Evolutionary conservation across 2,113 vertebrate genomes (phyloP).

Genomic region (Pholis gunnellus): DNA sequence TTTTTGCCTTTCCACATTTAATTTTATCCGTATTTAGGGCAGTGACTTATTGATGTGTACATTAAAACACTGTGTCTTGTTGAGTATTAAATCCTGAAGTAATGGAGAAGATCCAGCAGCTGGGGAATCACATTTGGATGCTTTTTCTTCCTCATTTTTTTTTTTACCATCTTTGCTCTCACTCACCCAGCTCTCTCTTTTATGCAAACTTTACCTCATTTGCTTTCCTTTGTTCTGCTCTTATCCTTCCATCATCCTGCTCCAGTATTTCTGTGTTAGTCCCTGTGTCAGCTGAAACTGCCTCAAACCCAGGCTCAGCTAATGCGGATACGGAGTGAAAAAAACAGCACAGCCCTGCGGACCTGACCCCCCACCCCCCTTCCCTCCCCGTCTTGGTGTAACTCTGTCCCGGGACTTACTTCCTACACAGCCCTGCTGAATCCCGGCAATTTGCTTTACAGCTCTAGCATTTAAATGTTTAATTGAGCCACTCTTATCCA

Average conservation of each 20-base stretch:
- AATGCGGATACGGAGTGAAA: conserved; percentile 34
- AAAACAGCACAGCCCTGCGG: conserved; percentile 52
- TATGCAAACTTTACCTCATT: conserved; percentile 62
- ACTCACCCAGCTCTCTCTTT: conserved; percentile 56
- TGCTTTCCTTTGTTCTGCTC: conserved; percentile 63
- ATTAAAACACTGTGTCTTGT: conserved; percentile 36
- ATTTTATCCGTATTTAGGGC: conserved; percentile 19
- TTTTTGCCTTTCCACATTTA: background rate
- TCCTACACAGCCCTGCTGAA: conserved; percentile 76
- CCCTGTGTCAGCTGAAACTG: conserved; percentile 66
- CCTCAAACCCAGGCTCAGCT: conserved; percentile 59
- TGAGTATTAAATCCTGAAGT: conserved; percentile 48
- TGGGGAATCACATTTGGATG: conserved; percentile 42
- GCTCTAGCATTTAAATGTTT: conserved; percentile 81
- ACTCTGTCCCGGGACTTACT: conserved; percentile 72
- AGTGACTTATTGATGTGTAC: conserved; percentile 2
- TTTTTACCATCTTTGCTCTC: conserved; percentile 30
- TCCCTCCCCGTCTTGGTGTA: conserved; percentile 54
- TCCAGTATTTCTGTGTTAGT: conserved; percentile 62
- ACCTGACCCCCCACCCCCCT: conserved; percentile 56
- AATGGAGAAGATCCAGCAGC: conserved; percentile 32
- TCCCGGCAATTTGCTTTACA: conserved; percentile 81
- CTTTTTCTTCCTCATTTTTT: conserved; percentile 25
- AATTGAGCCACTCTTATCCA: conserved; percentile 77
- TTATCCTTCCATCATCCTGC: conserved; percentile 60